Evolutionary conservation across 2,888 invertebrate species (phyloP).

Genomic region (Nebria salina): DNA sequence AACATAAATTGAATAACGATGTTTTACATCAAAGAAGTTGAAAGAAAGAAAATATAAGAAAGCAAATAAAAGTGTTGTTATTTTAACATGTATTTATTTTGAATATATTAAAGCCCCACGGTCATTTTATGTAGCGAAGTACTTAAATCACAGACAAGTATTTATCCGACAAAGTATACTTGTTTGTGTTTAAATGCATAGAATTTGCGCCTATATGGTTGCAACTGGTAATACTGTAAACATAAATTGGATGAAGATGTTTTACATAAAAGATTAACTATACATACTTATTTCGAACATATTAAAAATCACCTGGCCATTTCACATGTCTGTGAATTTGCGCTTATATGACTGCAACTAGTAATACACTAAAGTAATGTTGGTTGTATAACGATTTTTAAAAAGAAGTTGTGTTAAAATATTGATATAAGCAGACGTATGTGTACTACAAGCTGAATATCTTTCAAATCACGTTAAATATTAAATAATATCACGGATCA

Average conservation of each 20-base stretch:
- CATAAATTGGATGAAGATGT: constrained; percentile 71
- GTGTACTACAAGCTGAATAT: constrained; percentile 8
- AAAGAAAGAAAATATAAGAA: constrained; percentile 50
- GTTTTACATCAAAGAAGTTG: constrained; percentile 65
- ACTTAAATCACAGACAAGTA: too few species aligned
- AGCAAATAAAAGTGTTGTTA: background rate
- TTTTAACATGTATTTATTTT: background rate
- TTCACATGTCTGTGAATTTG: too few species aligned
- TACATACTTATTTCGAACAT: too few species aligned
- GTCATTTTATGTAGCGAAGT: too few species aligned
- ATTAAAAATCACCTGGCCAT: too few species aligned
- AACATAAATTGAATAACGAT: constrained; percentile 73
- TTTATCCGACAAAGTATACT: too few species aligned
- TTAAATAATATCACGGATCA: background rate
- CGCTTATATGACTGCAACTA: background rate
- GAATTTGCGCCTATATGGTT: too few species aligned
- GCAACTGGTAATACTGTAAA: constrained; percentile 66
- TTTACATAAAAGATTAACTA: too few species aligned
- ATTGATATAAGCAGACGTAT: background rate
- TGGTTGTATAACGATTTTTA: background rate
- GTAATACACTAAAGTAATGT: background rate
- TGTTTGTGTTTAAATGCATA: too few species aligned
- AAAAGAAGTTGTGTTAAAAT: too few species aligned
- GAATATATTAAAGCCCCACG: too few species aligned
- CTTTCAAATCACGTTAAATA: background rate